Evolutionary conservation across 2,113 vertebrate species (phyloP), one percentile per base, ranked within the genome.

Genomic region (Lasiurus borealis): DNA sequence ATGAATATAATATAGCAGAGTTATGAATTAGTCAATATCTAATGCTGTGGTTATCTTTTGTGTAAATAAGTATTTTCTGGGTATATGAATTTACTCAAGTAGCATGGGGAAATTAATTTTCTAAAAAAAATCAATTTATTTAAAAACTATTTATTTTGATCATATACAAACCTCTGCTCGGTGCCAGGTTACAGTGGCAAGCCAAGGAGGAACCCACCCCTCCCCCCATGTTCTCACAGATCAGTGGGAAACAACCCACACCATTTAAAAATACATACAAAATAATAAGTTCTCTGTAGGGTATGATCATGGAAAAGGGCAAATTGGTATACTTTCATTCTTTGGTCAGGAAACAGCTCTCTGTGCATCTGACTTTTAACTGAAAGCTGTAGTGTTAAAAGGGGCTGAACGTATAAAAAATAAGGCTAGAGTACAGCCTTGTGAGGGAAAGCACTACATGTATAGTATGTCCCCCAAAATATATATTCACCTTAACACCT

Each of bases 51-150:
- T 10, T 62, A 62, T 1, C 40, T 73, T 76, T 54, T 69, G 18
- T 84, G 44, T 66, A 54, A 29, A n/a, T 88, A 25, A 52, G 40
- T 82, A 62, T 75, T 94, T 89, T 27, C 27, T 50, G 15, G 8
- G 8, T 78, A 66, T 62, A 13, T 34, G n/a, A 73, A 85, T 68
- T 72, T 88, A 72, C 1, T 78, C 14, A 80, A 52, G 16, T 59
- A 71, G 2, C 5, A 66, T 52, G 16, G 72, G 4, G 7, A 93
- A 92, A 46, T 87, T 80, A 64, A 36, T 71, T 86, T 92, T 91
- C 7, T 19, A 11, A 72, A 93, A 72, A 93, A 88, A 9, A 54
- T 21, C 6, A 8, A 46, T 14, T 88, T 80, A 77, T 71, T 73
- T 85, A 44, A 3, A 78, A 27, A 68, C 8, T 71, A 46, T 29